Evolutionary conservation across 2,797 vertebrate species (phyloP).

Genomic region (Diplodus sargus): DNA sequence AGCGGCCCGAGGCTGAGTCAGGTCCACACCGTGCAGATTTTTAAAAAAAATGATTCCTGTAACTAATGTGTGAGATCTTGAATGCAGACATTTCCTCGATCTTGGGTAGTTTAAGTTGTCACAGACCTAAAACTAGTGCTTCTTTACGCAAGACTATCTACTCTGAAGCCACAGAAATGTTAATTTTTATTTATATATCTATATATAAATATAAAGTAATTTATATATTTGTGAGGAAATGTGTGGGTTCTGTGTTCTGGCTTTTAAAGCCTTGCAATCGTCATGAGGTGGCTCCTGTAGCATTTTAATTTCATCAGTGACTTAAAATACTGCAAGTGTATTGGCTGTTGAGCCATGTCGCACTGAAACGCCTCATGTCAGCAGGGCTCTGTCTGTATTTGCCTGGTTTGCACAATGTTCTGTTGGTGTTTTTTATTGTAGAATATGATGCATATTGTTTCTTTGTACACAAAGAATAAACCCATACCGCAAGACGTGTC

Average conservation of each 20-base stretch:
- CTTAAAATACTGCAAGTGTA: constrained; percentile 31
- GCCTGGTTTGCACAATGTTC: constrained; percentile 78
- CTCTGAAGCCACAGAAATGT: constrained; percentile 46
- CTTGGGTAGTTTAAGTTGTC: constrained; percentile 21
- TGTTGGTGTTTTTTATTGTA: constrained; percentile 59
- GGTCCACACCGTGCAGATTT: constrained; percentile 9
- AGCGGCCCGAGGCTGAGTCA: background rate
- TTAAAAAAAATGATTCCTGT: background rate
- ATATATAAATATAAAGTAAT: constrained; percentile 67
- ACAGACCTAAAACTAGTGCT: constrained; percentile 60
- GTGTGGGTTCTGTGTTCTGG: constrained; percentile 51
- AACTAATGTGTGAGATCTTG: background rate
- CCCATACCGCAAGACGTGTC: constrained; percentile 8
- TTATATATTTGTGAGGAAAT: constrained; percentile 83
- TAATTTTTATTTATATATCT: constrained; percentile 28
- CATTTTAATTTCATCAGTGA: constrained; percentile 40
- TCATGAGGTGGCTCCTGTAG: constrained; percentile 51
- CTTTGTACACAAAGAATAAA: constrained; percentile 73
- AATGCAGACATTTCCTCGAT: constrained; percentile 4
- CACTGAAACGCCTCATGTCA: constrained; percentile 70
- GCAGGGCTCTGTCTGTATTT: constrained; percentile 66
- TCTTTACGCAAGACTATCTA: constrained; percentile 31
- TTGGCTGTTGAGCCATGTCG: constrained; percentile 59
- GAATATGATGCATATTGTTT: constrained; percentile 45
- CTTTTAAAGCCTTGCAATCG: constrained; percentile 37